Evolutionary conservation across 2,888 invertebrate genomes (phyloP), one percentile per base, ranked within the genome.

Genomic region (Leptopilina syphax): DNA sequence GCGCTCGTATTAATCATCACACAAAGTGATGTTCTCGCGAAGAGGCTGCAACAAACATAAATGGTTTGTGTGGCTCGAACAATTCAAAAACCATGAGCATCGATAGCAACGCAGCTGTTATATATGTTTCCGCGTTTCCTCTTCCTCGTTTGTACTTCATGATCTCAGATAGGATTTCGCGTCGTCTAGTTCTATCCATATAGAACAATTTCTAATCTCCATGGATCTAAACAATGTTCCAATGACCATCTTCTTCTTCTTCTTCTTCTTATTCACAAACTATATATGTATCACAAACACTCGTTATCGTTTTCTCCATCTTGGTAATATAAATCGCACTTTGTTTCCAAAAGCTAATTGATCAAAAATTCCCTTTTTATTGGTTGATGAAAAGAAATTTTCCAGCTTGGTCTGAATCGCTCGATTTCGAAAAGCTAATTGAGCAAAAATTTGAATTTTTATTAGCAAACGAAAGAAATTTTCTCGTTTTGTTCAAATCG

Each of bases 1-100:
- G 3, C 12, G 80, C 81, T 79, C 81, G 81, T 85, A 84, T 87
- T 87, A 86, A 87, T 87, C 84, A 85, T 85, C 50, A 3, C 10
- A 79, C 67, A 82, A 82, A 84, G 82, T 24, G 34, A 34, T 34
- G 63, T 63, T 18, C 44, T 18, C 44, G 8, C 7, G 44, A 44
- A 44, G 44, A 44, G 24, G 24, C 24, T 50, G 10, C 63, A 18
- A 7, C 65, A 13, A 65, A 65, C 10, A 24, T 50, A 70, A 34
- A 73, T 47, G 44, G 13, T 13, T 34, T 24, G 47, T 18, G 18
- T 18, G 47, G 34, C 34, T 65, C 12, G 34, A 77, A 63, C 44
- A 47, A 76, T 63, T 27, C 47, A 41, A 77, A 34, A 57, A 34
- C 41, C 34, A 18, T 18, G 18, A 65, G 34, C 65, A 41, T 65